Percentiles rank a stretch among this genome's conserved stretches.
Evolutionary conservation across 2,797 vertebrate genomes (phyloP).

Genomic region (Premnoplex brunnescens): DNA sequence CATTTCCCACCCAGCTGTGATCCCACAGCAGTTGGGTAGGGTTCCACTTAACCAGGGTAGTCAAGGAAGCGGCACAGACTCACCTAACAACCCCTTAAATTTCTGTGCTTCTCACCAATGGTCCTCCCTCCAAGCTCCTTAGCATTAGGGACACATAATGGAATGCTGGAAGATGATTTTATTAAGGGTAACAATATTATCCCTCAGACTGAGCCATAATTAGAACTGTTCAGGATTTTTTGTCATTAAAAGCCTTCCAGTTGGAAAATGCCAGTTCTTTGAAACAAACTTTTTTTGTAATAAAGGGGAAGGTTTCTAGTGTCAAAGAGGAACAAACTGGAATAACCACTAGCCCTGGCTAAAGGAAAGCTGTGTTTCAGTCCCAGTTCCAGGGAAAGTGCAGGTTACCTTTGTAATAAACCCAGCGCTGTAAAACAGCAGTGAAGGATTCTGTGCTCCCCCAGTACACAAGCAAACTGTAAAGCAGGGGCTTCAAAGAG

Average conservation of each 20-base stretch:
- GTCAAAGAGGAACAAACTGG: neutral
- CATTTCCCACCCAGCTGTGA: neutral
- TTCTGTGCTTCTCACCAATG: neutral
- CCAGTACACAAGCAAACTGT: neutral
- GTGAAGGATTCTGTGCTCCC: neutral
- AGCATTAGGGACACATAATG: neutral
- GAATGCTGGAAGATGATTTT: neutral
- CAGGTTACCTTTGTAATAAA: neutral
- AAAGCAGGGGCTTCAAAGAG: neutral
- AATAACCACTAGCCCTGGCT: neutral
- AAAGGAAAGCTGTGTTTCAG: neutral
- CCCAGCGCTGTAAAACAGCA: fast-evolving
- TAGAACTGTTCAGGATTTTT: slow-evolving; percentile 45
- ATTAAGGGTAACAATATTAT: neutral
- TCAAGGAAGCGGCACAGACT: neutral
- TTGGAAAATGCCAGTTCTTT: slow-evolving; percentile 14
- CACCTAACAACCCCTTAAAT: neutral
- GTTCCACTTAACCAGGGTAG: neutral
- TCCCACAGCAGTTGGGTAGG: fast-evolving
- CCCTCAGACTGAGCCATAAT: neutral
- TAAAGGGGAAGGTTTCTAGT: neutral
- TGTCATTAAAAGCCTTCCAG: slow-evolving; percentile 11
- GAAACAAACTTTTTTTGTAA: neutral
- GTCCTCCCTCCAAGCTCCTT: neutral
- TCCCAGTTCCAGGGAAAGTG: neutral